Conservation (phyloP, 2,797 vertebrate species). For the Enteromius trimaculatus region DNA sequence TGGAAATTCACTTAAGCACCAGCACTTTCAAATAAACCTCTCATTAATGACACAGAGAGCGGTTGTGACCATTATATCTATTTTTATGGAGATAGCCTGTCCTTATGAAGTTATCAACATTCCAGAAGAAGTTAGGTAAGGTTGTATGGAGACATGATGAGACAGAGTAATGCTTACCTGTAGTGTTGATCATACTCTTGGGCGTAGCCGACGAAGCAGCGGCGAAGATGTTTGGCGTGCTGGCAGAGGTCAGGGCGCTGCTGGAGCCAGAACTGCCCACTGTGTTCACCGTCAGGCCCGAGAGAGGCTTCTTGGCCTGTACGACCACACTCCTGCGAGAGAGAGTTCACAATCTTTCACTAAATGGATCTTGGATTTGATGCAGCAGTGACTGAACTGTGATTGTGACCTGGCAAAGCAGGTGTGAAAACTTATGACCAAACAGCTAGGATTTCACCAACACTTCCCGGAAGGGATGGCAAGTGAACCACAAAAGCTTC, state of each 20-base stretch:
- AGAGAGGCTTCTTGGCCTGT: conserved; percentile 91
- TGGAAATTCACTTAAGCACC: conserved; percentile 50
- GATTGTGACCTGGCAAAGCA: background rate
- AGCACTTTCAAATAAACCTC: conserved; percentile 51
- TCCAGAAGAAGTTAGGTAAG: background rate
- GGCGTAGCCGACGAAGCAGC: conserved; percentile 85
- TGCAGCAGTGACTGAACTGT: background rate
- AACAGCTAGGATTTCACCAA: background rate
- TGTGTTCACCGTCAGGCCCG: conserved; percentile 86
- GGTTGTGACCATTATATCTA: conserved; percentile 25
- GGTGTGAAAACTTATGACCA: conserved; percentile 1
- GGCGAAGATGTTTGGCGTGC: conserved; percentile 91
- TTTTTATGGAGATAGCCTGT: background rate
- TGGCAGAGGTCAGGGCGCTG: conserved; percentile 81
- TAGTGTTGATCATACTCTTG: conserved; percentile 99
- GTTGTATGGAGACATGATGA: background rate
- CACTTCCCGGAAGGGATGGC: background rate
- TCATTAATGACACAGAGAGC: conserved; percentile 36
- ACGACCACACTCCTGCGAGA: conserved; percentile 91
- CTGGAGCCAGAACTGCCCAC: conserved; percentile 83
- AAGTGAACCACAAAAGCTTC: background rate
- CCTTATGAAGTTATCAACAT: background rate
- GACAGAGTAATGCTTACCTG: conserved; percentile 77
- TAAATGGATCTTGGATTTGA: conserved; percentile 4
- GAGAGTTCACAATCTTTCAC: conserved; percentile 20